A percentile compares a stretch with the other conserved stretches of the same genome.
phyloP scores from a whole-genome alignment of 2,113 vertebrate species.

The Gallinago paraguaiae region DNA sequence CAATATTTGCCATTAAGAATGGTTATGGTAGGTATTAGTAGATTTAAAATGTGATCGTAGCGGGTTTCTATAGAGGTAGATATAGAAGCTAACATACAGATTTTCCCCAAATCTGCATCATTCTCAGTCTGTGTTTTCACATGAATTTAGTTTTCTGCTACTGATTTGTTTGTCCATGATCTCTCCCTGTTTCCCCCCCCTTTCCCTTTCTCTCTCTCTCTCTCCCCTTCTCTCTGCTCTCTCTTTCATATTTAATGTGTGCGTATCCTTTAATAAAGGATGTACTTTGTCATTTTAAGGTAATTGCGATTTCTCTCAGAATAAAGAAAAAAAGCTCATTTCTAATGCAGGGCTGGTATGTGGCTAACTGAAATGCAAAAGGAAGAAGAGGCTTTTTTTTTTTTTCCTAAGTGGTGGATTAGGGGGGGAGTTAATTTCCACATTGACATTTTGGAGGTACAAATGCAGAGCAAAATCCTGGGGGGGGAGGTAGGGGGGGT shows the following conservation, averaged over 20 bases:
- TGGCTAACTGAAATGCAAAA: slow-evolving; percentile 64
- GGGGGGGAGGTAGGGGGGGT: neutral
- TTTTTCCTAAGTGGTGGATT: neutral
- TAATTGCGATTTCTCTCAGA: slow-evolving; percentile 74
- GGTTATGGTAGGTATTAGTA: slow-evolving; percentile 96
- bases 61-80: slow-evolving; percentile 60
- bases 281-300: slow-evolving; percentile 74
- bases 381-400: slow-evolving; percentile 57
- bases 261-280: slow-evolving; percentile 80
- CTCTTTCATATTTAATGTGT: slow-evolving; percentile 74
- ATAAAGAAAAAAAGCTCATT: slow-evolving; percentile 72
- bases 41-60: slow-evolving; percentile 77
- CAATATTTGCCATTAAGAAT: slow-evolving; percentile 88
- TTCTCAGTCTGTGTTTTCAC: slow-evolving; percentile 76
- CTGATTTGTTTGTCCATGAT: slow-evolving; percentile 75
- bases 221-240: neutral
- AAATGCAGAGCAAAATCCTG: slow-evolving; percentile 49
- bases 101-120: slow-evolving; percentile 68
- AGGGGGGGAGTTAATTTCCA: slow-evolving; percentile 61
- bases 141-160: slow-evolving; percentile 76
- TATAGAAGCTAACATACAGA: slow-evolving; percentile 62
- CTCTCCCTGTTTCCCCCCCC: neutral
- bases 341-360: slow-evolving; percentile 70
- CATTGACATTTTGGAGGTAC: slow-evolving; percentile 70
- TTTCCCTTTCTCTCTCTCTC: slow-evolving; percentile 14